Evolutionary conservation across 2,888 invertebrate species (phyloP), one percentile per base, ranked within the genome.

Genomic region (Homarus gammarus): DNA sequence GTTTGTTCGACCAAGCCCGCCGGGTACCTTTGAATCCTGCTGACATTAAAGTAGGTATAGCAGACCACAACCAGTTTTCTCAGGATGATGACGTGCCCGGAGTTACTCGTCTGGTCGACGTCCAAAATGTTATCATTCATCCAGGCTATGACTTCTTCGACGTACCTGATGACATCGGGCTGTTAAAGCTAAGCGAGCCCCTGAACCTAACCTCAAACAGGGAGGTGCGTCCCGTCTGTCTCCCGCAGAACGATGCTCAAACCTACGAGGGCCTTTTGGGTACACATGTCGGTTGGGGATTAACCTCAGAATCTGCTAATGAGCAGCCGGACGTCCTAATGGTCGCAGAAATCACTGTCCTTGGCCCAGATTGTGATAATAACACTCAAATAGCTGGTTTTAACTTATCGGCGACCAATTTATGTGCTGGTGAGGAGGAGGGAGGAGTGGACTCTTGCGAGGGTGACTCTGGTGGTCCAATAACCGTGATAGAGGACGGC

Each of bases 391-490:
- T 44, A 6, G 31, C 27, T n/a, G n/a, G 27, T 8, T 75, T 56
- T 18, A 22, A 10, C 61, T 82, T 90, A 40, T 87, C 90, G 2
- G 44, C 78, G n/a, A 90, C 68, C 51, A 91, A 86, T 83, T 64
- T 91, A 44, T 91, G 91, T 51, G 85, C 91, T 8, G 79, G 84
- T 0, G 22, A 15, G 31, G 77, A 22, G 1, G 49, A 36, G 38
- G 86, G 83, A n/a, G 87, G 87, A 8, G 64, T 38, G 75, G 92
- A 92, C 64, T 38, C 92, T 0, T 92, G 90, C 72, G 49, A 84
- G 27, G 92, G 92, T 12, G 92, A 92, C 77, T 92, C 92, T 3
- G 92, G 92, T 10, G 92, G 92, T 0, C 91, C 91, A 6, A 73
- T 91, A 49, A 84, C 81, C 2, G 75, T 81, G 56, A 22, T n/a